Evolutionary conservation across 2,797 vertebrate species (phyloP).

Genomic region (Microctenopoma lineatum): DNA sequence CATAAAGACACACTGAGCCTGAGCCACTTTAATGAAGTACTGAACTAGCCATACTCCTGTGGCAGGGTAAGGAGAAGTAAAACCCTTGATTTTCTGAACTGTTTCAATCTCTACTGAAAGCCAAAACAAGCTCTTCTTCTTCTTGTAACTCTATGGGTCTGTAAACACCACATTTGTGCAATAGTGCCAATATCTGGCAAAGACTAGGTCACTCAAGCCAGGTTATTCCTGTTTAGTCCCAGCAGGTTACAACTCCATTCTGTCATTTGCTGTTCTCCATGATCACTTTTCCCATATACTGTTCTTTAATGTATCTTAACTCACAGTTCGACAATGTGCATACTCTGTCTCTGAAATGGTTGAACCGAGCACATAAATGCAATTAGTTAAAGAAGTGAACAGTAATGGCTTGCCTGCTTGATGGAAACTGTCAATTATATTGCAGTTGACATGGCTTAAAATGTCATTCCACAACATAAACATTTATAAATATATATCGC

Average conservation of each 20-base stretch:
- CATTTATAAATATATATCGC: neutral
- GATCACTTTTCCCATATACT: neutral
- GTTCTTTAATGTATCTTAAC: neutral
- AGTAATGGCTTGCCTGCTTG: neutral
- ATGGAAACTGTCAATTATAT: neutral
- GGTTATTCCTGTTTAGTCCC: slow-evolving; percentile 18
- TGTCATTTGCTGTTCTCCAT: slow-evolving; percentile 16
- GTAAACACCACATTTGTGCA: slow-evolving; percentile 22
- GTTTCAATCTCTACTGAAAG: neutral
- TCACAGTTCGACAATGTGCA: no score
- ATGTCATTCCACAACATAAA: slow-evolving; percentile 7
- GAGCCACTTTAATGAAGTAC: slow-evolving; percentile 12
- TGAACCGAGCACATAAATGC: neutral
- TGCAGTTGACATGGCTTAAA: neutral
- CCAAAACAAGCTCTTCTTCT: neutral
- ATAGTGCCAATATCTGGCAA: slow-evolving; percentile 23
- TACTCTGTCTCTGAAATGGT: no score
- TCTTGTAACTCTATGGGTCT: slow-evolving; percentile 2
- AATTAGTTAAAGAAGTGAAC: neutral
- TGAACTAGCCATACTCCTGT: neutral
- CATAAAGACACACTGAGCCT: neutral
- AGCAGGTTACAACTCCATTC: slow-evolving; percentile 19
- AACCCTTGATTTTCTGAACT: neutral
- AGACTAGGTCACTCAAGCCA: slow-evolving; percentile 3
- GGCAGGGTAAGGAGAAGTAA: neutral